A percentile compares a stretch with the other conserved stretches of the same genome.
Evolutionary conservation across 2,797 vertebrate genomes (phyloP).

Genomic region (Craterocephalus amniculus): DNA sequence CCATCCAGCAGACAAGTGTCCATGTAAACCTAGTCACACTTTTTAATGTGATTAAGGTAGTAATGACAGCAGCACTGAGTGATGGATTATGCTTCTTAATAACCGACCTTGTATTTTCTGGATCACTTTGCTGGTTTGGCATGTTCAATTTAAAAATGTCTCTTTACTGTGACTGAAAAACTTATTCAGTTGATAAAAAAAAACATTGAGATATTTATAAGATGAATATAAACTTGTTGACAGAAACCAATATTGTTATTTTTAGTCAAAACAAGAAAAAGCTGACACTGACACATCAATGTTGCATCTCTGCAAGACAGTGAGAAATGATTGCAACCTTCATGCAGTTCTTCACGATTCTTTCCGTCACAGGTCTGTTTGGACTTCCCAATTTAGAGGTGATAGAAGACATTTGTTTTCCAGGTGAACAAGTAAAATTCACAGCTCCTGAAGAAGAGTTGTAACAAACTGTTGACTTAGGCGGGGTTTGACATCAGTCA

Average conservation of each 20-base stretch:
- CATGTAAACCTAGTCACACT: slow-evolving; percentile 6
- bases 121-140: slow-evolving; percentile 1
- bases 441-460: too few species aligned
- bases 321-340: too few species aligned
- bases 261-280: not conserved
- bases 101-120: not conserved
- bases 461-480: too few species aligned
- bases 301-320: too few species aligned
- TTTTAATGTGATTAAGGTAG: slow-evolving; percentile 32
- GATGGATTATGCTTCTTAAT: slow-evolving; percentile 19
- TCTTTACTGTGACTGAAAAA: not conserved
- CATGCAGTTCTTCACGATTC: not conserved
- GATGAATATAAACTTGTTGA: not conserved
- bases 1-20: slow-evolving; percentile 19
- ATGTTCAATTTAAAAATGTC: not conserved
- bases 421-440: too few species aligned
- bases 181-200: not conserved
- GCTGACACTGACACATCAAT: not conserved
- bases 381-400: not conserved
- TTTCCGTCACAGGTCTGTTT: not conserved
- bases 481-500: too few species aligned
- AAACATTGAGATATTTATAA: not conserved
- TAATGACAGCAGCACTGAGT: slow-evolving; percentile 23
- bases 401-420: not conserved
- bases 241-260: not conserved